Evolutionary conservation across 2,797 vertebrate species (phyloP).

Genomic region (Eleutherodactylus coqui): DNA sequence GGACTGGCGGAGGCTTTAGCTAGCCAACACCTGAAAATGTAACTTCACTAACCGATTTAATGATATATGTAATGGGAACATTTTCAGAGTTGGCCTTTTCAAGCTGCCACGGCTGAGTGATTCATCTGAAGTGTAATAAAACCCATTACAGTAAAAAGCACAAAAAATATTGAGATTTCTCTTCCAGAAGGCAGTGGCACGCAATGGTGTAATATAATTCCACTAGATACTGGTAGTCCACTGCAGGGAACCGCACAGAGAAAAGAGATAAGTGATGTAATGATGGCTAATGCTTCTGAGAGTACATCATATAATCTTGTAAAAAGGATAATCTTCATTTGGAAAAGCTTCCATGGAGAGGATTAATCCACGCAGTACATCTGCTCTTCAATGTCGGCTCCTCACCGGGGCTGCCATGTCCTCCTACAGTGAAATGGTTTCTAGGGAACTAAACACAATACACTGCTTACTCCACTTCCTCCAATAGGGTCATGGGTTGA

Average conservation of each 20-base stretch:
- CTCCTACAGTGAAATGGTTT: background rate
- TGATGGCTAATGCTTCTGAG: conserved; percentile 49
- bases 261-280: conserved; percentile 67
- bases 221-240: background rate
- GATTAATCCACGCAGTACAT: conserved; percentile 38
- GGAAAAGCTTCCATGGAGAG: conserved; percentile 21
- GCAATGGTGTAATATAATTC: background rate
- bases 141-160: background rate
- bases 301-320: conserved; percentile 54
- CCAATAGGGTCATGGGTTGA: background rate
- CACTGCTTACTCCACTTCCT: background rate
- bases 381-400: conserved; percentile 16
- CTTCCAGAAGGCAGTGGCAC: background rate
- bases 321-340: conserved; percentile 50
- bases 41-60: background rate
- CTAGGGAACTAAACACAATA: background rate
- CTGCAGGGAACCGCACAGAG: conserved; percentile 11
- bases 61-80: background rate
- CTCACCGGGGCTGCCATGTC: background rate
- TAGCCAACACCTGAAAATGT: conserved; percentile 18
- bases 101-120: background rate
- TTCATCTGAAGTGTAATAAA: background rate
- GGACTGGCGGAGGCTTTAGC: background rate
- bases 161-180: conserved; percentile 4
- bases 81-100: background rate